phyloP scores from a whole-genome alignment of 2,797 vertebrate genomes.

The Sebastes nivosus region DNA sequence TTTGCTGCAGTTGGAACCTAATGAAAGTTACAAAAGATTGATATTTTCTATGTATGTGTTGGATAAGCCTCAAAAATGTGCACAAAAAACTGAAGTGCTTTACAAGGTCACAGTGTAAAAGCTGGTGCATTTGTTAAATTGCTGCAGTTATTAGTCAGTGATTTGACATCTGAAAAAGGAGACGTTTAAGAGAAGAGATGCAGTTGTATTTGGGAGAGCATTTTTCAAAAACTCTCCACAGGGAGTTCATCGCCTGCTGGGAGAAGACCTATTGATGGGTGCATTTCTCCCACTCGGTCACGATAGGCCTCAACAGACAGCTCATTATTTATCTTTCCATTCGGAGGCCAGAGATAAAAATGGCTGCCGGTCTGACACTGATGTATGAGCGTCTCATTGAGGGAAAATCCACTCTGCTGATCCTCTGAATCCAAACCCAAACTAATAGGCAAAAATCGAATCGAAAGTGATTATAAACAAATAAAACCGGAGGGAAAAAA shows the following conservation, averaged over 20 bases:
- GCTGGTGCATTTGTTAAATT: background rate
- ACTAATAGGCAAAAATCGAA: slow-evolving; percentile 59
- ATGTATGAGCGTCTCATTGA: slow-evolving; percentile 64
- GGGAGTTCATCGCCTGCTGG: slow-evolving; percentile 9
- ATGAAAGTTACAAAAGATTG: background rate
- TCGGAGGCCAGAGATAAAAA: slow-evolving; percentile 61
- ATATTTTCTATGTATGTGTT: background rate
- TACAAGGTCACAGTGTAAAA: background rate
- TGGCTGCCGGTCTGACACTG: slow-evolving; percentile 67
- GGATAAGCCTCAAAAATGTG: background rate
- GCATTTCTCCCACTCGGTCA: slow-evolving; percentile 26
- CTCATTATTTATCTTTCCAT: slow-evolving; percentile 72
- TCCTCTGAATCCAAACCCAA: slow-evolving; percentile 42
- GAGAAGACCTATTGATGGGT: slow-evolving; percentile 44
- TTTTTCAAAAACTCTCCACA: slow-evolving; percentile 16
- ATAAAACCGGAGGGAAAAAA: slow-evolving; percentile 11
- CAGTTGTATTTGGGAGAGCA: background rate
- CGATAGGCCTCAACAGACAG: slow-evolving; percentile 46
- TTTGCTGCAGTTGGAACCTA: background rate
- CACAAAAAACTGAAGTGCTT: background rate
- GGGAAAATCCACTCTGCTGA: slow-evolving; percentile 58
- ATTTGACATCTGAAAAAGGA: background rate
- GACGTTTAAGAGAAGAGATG: background rate
- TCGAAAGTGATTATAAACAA: slow-evolving; percentile 67
- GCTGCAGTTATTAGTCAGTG: background rate